Evolutionary conservation across 2,113 vertebrate species (phyloP), one percentile per base, ranked within the genome.

Genomic region (Trichechus manatus): DNA sequence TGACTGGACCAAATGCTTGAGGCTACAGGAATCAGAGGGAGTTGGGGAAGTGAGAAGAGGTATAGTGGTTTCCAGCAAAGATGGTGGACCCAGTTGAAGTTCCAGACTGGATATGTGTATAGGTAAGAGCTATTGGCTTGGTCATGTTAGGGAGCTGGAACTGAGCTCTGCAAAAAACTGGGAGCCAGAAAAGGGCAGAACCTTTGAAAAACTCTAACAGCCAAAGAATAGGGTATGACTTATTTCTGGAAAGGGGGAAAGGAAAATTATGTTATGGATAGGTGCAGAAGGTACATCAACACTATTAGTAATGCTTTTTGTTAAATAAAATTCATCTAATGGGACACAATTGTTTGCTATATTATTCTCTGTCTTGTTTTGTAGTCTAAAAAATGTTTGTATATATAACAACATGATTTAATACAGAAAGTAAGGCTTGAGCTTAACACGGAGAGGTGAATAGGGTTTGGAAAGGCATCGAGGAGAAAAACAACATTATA

Each of bases 381-480:
- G 33, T 33, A 42, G 9, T 53, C 56, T 91, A 68, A 86, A 74
- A 72, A 59, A n/a, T 53, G 20, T 47, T 92, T 61, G 53, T 8
- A 29, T 53, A 63, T 36, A n/a, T 59, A 87, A 81, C 5, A 42
- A 42, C 31, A 91, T 9, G 80, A 42, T 59, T 87, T 91, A 72
- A 89, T 13, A 31, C 36, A 75, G 33, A 89, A 89, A 91, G 22
- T 83, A 53, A 95, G 47, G 61, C 53, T 93, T 82, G 27, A 91
- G 36, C 4, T 80, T 87, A 87, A 14, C 0, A 22, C 83, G 72
- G 78, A 91, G 93, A 5, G 27, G 64, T 6, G 7, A 47, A 27
- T 64, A 79, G 29, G 11, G 78, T 91, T 93, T 91, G 72, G 64
- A 91, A 82, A 77, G 44, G 47, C 2, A 84, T 10, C 9, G 14